Evolutionary conservation across 2,888 invertebrate species (phyloP).

Genomic region (Mayetiola destructor): DNA sequence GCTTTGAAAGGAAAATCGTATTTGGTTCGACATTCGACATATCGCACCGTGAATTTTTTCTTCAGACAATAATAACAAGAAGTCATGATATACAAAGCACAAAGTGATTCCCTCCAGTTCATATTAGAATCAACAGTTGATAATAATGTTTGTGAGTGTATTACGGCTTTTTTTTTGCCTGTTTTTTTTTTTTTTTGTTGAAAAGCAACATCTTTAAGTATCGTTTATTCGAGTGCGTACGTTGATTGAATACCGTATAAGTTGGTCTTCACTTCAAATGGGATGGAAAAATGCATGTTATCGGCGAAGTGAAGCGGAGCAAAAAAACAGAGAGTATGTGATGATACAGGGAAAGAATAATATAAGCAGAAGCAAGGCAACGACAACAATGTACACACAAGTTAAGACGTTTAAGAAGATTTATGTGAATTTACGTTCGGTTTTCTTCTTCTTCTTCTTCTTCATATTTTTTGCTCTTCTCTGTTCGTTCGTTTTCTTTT

Average conservation of each 20-base stretch:
- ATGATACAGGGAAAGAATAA: not conserved
- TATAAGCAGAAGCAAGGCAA: not conserved
- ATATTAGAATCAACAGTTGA: constrained; percentile 9
- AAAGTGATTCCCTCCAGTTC: not conserved
- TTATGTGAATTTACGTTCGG: constrained; percentile 12
- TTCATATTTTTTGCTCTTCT: constrained; percentile 2
- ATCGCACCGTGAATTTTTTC: not conserved
- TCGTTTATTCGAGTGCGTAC: constrained; percentile 12
- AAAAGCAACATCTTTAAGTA: constrained; percentile 1
- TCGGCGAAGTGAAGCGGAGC: not conserved
- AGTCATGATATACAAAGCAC: no score
- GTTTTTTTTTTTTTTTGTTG: no score
- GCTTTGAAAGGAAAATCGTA: not conserved
- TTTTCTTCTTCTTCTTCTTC: no score
- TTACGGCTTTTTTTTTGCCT: no score
- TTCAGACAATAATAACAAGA: not conserved
- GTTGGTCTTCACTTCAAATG: not conserved
- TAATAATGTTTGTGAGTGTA: no score
- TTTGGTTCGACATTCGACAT: not conserved
- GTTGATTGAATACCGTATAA: constrained; percentile 11
- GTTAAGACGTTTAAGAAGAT: constrained; percentile 12
- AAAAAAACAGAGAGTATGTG: not conserved
- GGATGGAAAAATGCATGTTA: constrained; percentile 1
- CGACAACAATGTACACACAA: not conserved
- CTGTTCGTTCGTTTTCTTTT: not conserved